Percentiles rank a stretch among this genome's conserved stretches.
phyloP scores from a whole-genome alignment of 2,888 invertebrate species.

The Peribatodes rhomboidaria region DNA sequence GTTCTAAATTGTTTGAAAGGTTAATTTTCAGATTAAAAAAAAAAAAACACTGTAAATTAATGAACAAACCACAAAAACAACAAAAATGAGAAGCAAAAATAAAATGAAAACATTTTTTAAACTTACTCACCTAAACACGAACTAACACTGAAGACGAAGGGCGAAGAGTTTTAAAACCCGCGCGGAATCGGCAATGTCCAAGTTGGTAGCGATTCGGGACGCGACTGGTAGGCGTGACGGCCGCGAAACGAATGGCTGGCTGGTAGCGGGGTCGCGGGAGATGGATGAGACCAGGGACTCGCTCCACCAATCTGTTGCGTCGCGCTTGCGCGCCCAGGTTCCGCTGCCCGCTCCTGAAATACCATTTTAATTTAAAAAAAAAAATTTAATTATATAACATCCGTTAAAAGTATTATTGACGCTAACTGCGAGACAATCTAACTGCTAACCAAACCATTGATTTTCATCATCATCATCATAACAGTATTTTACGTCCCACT shows the following conservation, averaged over 20 bases:
- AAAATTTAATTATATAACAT: too few relatives aligned
- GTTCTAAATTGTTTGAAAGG: too few relatives aligned
- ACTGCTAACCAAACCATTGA: too few relatives aligned
- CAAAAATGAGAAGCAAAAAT: not conserved
- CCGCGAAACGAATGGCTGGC: conserved; percentile 59
- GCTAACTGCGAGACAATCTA: not conserved
- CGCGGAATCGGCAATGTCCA: conserved; percentile 42
- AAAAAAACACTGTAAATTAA: not conserved
- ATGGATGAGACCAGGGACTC: conserved; percentile 46
- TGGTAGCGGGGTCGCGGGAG: conserved; percentile 41
- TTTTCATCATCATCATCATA: too few relatives aligned
- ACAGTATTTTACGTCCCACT: too few relatives aligned
- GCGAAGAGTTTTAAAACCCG: conserved; percentile 20
- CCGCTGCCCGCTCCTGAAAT: conserved; percentile 49
- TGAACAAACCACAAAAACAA: not conserved
- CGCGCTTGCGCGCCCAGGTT: conserved; percentile 47
- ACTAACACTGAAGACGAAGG: not conserved
- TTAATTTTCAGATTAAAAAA: not conserved
- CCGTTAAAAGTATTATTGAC: too few relatives aligned
- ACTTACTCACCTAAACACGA: conserved; percentile 25
- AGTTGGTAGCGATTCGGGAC: conserved; percentile 49
- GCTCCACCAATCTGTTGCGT: conserved; percentile 66
- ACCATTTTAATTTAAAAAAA: conserved; percentile 42
- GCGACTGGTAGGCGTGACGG: conserved; percentile 33
- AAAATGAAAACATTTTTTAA: not conserved